These are phyloP conservation scores for Patiria miniata DNA, from an alignment of 35 echinoderm and acorn worm species.

Conservation along the genomic window DNA sequence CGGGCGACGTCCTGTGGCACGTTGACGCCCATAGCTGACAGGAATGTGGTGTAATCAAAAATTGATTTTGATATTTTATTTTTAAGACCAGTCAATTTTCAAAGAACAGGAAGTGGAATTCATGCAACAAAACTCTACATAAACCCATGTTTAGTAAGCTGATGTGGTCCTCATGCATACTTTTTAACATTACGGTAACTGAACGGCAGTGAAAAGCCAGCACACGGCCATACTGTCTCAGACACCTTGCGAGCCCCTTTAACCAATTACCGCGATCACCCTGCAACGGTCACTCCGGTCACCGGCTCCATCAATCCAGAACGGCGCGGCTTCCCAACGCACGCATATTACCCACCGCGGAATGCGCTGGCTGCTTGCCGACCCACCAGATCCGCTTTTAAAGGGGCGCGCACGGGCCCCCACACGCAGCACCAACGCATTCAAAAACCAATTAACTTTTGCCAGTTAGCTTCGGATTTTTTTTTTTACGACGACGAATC, in stretches of 20 bases:
- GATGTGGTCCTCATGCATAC: too few relatives aligned
- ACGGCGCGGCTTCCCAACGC: background rate
- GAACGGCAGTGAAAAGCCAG: too few relatives aligned
- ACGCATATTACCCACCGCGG: background rate
- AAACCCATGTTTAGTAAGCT: too few relatives aligned
- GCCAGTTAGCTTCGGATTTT: too few relatives aligned
- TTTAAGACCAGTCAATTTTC: too few relatives aligned
- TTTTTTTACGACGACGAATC: too few relatives aligned
- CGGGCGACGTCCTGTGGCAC: background rate
- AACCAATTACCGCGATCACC: constrained; percentile 5
- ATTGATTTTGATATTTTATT: too few relatives aligned
- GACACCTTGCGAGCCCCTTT: background rate
- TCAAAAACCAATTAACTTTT: background rate
- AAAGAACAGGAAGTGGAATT: too few relatives aligned
- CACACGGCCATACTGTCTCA: background rate
- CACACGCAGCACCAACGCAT: background rate
- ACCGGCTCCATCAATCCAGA: constrained; percentile 7
- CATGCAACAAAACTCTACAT: too few relatives aligned
- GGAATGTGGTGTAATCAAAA: too few relatives aligned
- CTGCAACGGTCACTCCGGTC: constrained; percentile 6
- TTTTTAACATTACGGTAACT: too few relatives aligned
- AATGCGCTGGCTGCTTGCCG: background rate
- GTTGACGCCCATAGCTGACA: background rate
- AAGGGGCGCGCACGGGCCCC: constrained; percentile 6
- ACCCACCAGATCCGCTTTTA: background rate